Evolutionary conservation across 2,888 invertebrate species (phyloP), one percentile per base, ranked within the genome.

Genomic region (Caenorhabditis sp.): DNA sequence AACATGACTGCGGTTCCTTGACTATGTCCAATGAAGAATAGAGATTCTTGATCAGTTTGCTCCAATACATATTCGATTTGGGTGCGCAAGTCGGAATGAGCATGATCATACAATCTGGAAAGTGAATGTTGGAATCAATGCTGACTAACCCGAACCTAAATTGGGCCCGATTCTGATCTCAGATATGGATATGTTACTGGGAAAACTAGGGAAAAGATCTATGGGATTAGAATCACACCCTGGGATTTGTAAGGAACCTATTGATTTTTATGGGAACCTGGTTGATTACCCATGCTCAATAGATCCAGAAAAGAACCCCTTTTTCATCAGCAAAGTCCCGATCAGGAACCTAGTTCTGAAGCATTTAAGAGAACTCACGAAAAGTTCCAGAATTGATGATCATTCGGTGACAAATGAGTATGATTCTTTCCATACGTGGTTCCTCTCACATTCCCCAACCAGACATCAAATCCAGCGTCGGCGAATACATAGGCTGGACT

Each of bases 381-480:
- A 31, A 69, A 73, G 20, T 68, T 66, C 73, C 73, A 73, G 26
- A 73, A 73, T 7, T 26, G 57, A 0, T 56, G 14, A 10, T 65
- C 65, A 25, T 25, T 59, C 26, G 73, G 36, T n/a, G 8, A n/a
- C 21, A 60, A 57, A 12, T 0, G 8, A 31, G 3, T 74, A 21
- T 74, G 74, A 27, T 70, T 74, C n/a, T 59, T 21, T 26, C 74
- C 69, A 57, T 69, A 74, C n/a, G 54, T 36, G 0, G 57, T 70
- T 10, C 74, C 74, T 26, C 74, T 59, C 10, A 74, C 63, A 49
- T 74, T 74, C 2, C 74, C 69, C 31, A 74, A 14, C 74, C 74
- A 74, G 0, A 74, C 74, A 61, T 74, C 74, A n/a, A 70, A 74
- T 17, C 74, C 74, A 12, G 74, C 74, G 52, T 74, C 74, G 12